Conservation (phyloP, 2,113 vertebrate genomes). For the Antechinus flavipes region DNA sequence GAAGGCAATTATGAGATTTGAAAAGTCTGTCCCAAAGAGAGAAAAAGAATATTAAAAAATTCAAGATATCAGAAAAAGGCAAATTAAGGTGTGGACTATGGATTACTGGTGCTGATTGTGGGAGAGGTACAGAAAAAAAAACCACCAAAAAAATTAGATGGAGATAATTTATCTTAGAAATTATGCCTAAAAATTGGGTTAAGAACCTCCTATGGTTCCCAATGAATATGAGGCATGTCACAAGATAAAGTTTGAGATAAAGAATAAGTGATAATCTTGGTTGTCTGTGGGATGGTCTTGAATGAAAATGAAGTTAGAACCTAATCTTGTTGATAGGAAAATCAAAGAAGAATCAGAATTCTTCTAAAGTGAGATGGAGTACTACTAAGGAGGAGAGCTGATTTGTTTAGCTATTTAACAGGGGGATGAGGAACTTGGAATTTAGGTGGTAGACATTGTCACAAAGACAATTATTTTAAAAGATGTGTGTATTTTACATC, state of each 20-base stretch:
- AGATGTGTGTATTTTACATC: neutral
- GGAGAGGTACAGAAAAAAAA: neutral
- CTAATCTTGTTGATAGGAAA: neutral
- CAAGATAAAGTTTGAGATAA: neutral
- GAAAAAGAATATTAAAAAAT: neutral
- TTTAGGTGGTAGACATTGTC: neutral
- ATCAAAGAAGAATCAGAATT: slow-evolving; percentile 8
- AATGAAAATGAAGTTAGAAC: neutral
- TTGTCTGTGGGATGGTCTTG: neutral
- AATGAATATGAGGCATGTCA: neutral
- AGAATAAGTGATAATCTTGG: neutral
- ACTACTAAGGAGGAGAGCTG: neutral
- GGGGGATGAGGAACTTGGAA: neutral
- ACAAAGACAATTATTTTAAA: neutral
- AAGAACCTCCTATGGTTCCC: neutral
- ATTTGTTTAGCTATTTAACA: neutral
- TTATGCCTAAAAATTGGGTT: neutral
- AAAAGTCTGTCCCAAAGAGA: neutral
- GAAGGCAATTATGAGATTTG: neutral
- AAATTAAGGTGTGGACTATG: neutral
- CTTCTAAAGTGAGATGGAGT: neutral
- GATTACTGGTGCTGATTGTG: neutral
- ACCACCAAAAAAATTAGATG: slow-evolving; percentile 18
- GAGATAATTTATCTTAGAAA: neutral
- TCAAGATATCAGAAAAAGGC: slow-evolving; percentile 7